These are phyloP conservation scores for Pygoscelis adeliae DNA, from an alignment of 2,113 vertebrate genomes.

Conservation along the genomic window DNA sequence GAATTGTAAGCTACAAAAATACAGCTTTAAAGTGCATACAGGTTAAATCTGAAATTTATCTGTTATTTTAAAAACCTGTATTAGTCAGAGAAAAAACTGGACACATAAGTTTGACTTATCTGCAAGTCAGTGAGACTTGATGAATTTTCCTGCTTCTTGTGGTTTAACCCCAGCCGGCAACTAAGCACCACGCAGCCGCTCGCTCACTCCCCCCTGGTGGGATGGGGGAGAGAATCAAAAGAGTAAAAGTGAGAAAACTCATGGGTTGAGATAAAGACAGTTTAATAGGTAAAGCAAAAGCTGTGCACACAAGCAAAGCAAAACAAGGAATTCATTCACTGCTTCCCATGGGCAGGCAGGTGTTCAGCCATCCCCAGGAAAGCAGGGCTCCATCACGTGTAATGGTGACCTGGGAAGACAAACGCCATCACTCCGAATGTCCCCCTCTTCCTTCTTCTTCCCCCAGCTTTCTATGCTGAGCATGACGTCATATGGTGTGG, in stretches of 20 bases:
- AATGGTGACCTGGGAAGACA: background rate
- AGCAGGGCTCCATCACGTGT: fast-evolving
- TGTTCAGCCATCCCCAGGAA: background rate
- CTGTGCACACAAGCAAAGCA: fast-evolving
- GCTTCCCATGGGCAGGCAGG: background rate
- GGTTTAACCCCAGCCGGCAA: background rate
- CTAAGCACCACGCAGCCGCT: fast-evolving
- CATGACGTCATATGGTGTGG: fast-evolving
- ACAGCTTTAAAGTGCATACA: background rate
- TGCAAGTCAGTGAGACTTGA: background rate
- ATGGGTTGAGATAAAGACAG: background rate
- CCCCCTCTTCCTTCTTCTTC: background rate
- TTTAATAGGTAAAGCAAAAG: background rate
- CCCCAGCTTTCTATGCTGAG: background rate
- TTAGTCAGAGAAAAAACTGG: background rate
- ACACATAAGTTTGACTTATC: fast-evolving
- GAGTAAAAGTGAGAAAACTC: background rate
- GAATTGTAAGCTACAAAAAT: background rate
- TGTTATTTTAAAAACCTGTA: background rate
- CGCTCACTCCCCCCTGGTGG: fast-evolving
- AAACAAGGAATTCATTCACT: background rate
- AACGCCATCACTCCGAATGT: fast-evolving
- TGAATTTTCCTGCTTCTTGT: background rate
- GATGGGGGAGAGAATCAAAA: background rate
- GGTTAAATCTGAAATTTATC: background rate